These are phyloP conservation scores for Protaetia brevitarsis DNA, from an alignment of 1,140 invertebrate genomes.

Conservation along the genomic window DNA sequence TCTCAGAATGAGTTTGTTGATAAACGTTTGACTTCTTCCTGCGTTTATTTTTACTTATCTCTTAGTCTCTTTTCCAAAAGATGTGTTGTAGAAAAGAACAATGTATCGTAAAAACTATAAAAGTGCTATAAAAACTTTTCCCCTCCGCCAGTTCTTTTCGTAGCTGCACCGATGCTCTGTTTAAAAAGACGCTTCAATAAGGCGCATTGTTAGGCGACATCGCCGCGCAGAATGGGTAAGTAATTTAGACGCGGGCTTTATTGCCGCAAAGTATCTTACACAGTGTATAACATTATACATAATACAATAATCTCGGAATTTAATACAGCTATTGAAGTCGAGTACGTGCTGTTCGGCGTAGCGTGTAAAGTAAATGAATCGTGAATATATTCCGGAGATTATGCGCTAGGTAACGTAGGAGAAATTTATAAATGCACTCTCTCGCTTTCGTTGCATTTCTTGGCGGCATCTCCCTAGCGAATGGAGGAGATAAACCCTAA, in stretches of 20 bases:
- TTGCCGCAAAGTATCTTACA: conserved; percentile 11
- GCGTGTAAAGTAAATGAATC: conserved; percentile 8
- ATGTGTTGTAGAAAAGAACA: background rate
- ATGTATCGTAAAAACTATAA: conserved; percentile 11
- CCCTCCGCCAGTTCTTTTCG: no score
- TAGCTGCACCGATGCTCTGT: no score
- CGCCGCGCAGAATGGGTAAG: background rate
- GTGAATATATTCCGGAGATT: background rate
- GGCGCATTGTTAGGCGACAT: background rate
- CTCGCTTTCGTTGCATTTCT: background rate
- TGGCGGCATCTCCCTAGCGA: background rate
- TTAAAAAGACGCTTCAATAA: background rate
- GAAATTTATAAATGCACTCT: background rate
- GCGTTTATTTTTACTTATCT: background rate
- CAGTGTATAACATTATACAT: conserved; percentile 16
- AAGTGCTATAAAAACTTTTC: no score
- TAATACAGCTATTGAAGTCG: conserved; percentile 11
- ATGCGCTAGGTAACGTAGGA: background rate
- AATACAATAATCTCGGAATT: conserved; percentile 5
- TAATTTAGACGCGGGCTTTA: conserved; percentile 9
- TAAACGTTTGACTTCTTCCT: no score
- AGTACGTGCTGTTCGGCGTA: conserved; percentile 7
- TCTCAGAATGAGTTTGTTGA: no score
- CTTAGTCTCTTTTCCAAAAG: background rate
- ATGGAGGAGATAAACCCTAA: background rate